A percentile compares a stretch with the other conserved stretches of the same genome.
Evolutionary conservation across 2,888 invertebrate genomes (phyloP).

Genomic region (Cosmorhoe ocellata): DNA sequence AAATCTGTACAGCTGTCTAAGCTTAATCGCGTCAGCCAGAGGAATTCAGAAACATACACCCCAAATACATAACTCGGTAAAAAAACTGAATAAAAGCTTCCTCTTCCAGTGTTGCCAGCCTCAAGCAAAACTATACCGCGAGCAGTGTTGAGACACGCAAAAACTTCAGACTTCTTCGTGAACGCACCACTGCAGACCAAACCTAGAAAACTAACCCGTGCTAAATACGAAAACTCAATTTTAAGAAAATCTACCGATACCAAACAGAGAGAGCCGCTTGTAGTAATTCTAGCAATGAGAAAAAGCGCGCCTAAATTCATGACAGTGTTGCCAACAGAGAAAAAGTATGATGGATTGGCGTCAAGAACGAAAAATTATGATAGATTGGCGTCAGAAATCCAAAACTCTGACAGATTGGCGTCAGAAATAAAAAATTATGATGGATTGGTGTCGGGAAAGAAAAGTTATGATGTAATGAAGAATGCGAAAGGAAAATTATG

Average conservation of each 20-base stretch:
- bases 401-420: no score
- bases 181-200: not conserved
- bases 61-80: no score
- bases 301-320: not conserved
- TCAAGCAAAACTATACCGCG: constrained; percentile 5
- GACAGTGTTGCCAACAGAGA: no score
- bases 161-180: not conserved
- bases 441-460: not conserved
- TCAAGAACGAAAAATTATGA: no score
- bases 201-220: not conserved
- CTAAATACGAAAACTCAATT: constrained; percentile 5
- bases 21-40: no score
- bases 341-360: no score
- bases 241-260: constrained; percentile 2
- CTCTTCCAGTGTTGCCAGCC: constrained; percentile 21
- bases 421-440: no score
- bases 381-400: no score
- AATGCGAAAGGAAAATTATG: not conserved
- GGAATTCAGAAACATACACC: no score
- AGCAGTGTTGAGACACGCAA: not conserved
- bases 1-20: no score
- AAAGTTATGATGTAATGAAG: no score
- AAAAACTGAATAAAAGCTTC: no score
- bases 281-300: not conserved
- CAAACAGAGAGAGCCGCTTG: not conserved